Percentiles rank a stretch among this genome's conserved stretches.
Evolutionary conservation across 1,140 invertebrate genomes (phyloP).

Genomic region (Solen grandis): DNA sequence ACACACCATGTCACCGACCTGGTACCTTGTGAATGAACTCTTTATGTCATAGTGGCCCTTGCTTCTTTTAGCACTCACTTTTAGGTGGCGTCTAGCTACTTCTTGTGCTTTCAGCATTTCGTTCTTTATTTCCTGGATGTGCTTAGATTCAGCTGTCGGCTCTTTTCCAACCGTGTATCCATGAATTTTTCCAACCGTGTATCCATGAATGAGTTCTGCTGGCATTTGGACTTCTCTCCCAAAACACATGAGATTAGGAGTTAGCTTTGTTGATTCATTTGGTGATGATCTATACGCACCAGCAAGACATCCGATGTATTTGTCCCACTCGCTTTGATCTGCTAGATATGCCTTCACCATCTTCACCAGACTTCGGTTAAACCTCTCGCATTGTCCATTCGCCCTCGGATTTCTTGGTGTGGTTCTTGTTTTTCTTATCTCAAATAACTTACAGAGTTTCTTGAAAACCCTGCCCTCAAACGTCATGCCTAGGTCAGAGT

Average conservation of each 20-base stretch:
- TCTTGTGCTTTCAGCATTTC: slow-evolving; percentile 20
- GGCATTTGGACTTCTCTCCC: slow-evolving; percentile 60
- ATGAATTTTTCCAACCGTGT: neutral
- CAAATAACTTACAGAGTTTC: slow-evolving; percentile 39
- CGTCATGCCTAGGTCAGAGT: neutral
- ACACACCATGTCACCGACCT: slow-evolving; percentile 34
- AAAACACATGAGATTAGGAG: slow-evolving; percentile 60
- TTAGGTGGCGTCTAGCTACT: slow-evolving; percentile 20
- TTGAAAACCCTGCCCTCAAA: slow-evolving; percentile 33
- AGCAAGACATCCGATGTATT: slow-evolving; percentile 44
- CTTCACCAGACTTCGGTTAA: no score
- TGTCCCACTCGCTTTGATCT: slow-evolving; percentile 60
- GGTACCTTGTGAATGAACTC: slow-evolving; percentile 3
- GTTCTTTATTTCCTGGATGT: slow-evolving; percentile 7
- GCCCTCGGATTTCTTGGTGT: no score
- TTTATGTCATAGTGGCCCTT: slow-evolving; percentile 27
- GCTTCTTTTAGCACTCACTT: neutral
- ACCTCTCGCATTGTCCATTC: no score
- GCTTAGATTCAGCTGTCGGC: slow-evolving; percentile 5
- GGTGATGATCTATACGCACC: slow-evolving; percentile 46
- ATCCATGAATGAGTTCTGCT: slow-evolving; percentile 48
- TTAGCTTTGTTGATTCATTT: slow-evolving; percentile 52
- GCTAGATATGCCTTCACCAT: no score
- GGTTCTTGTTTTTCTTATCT: slow-evolving; percentile 25
- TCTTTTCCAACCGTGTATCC: neutral